These are phyloP conservation scores for Stichopus chloronotus DNA, from an alignment of 35 echinoderm and acorn worm genomes.

Conservation along the genomic window DNA sequence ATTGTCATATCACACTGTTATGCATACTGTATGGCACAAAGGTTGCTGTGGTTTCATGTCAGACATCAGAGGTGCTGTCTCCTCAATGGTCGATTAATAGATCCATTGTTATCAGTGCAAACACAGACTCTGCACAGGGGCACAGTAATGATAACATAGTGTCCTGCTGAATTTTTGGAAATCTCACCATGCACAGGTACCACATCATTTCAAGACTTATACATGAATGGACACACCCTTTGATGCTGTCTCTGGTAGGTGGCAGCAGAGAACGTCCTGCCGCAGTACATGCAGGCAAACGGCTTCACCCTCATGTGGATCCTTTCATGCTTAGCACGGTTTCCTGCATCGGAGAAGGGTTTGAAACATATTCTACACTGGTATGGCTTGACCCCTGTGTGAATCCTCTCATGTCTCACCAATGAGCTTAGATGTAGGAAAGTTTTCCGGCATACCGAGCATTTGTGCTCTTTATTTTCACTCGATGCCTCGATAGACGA, in stretches of 20 bases:
- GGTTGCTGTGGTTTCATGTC: background rate
- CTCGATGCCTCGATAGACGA: background rate
- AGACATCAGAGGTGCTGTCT: background rate
- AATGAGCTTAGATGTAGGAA: conserved; percentile 2
- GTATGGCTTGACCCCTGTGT: conserved; percentile 46
- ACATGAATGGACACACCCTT: background rate
- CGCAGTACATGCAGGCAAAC: conserved; percentile 7
- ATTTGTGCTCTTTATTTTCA: conserved; percentile 7
- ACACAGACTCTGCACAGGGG: background rate
- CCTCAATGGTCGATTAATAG: background rate
- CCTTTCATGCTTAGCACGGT: conserved; percentile 46
- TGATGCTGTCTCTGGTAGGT: background rate
- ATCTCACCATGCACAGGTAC: background rate
- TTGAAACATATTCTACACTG: conserved; percentile 28
- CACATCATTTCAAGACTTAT: background rate
- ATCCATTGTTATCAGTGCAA: background rate
- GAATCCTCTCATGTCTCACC: conserved; percentile 40
- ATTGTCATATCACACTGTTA: too few species aligned
- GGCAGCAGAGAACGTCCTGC: background rate
- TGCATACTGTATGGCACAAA: background rate
- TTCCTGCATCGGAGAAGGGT: conserved; percentile 40
- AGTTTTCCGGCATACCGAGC: background rate
- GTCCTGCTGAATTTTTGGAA: too few species aligned
- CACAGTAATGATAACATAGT: too few species aligned
- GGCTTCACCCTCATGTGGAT: background rate